A percentile compares a stretch with the other conserved stretches of the same genome.
Conservation (phyloP, 2,113 vertebrate genomes). For the mouse (Mus musculus) region DNA sequence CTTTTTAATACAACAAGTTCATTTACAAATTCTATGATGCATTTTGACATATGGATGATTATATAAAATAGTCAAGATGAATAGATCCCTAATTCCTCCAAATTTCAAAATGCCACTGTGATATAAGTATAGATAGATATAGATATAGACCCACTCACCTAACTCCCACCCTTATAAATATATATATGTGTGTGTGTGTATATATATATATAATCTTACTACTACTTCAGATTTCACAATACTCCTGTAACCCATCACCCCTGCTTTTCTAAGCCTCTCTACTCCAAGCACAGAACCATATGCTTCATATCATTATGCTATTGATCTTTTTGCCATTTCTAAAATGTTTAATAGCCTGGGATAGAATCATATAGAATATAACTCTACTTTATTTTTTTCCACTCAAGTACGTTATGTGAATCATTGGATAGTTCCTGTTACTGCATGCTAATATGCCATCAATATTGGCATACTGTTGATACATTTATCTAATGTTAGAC, state of each 20-base stretch:
- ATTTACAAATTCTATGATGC: background rate
- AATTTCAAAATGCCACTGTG: background rate
- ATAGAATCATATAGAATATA: background rate
- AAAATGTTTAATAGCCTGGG: background rate
- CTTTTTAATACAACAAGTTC: background rate
- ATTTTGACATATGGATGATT: background rate
- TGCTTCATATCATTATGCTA: background rate
- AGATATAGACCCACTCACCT: too few relatives aligned
- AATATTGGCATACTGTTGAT: background rate
- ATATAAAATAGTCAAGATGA: background rate
- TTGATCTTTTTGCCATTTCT: background rate
- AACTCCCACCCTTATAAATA: too few relatives aligned
- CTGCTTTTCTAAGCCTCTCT: background rate
- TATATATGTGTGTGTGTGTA: too few relatives aligned
- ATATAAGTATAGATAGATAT: too few relatives aligned
- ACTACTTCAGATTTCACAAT: background rate
- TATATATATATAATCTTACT: too few relatives aligned
- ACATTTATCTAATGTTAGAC: slow-evolving; percentile 12
- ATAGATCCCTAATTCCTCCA: background rate
- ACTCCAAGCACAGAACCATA: background rate
- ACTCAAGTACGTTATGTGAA: background rate
- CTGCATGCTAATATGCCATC: background rate
- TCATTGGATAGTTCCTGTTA: background rate
- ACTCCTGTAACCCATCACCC: background rate
- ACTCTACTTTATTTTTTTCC: background rate